Conservation (phyloP, 2,113 vertebrate species). For the Brevimyrus niger region DNA sequence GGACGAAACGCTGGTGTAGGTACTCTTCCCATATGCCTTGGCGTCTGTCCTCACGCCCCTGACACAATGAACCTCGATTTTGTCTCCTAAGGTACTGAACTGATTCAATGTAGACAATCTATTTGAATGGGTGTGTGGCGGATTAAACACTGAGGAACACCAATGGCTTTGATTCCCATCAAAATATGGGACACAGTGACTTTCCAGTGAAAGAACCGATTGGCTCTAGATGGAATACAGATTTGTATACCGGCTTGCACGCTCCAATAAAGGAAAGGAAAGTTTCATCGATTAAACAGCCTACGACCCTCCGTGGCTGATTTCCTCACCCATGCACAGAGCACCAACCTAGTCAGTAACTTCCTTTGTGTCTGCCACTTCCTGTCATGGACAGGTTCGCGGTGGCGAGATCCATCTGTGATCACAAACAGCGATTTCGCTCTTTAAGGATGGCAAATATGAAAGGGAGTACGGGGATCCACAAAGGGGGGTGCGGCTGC, state of each 20-base stretch:
- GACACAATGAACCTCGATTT: neutral
- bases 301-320: neutral
- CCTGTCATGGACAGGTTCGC: neutral
- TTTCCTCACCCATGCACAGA: neutral
- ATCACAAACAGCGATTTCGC: neutral
- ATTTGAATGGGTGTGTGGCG: neutral
- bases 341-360: neutral
- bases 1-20: neutral
- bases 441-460: neutral
- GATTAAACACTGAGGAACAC: neutral
- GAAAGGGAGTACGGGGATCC: neutral
- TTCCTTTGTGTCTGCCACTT: neutral
- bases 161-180: neutral
- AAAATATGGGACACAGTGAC: neutral
- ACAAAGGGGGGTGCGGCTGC: neutral
- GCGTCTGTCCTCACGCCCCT: neutral
- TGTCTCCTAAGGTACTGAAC: neutral
- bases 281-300: neutral
- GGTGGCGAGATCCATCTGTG: neutral
- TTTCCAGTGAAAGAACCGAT: neutral
- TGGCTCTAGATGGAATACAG: neutral
- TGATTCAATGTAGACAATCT: neutral
- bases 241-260: too few species aligned
- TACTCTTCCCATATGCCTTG: neutral
- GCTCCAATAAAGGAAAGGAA: neutral